Evolutionary conservation across 2,797 vertebrate genomes (phyloP).

Genomic region (Paedocypris micromegethes): DNA sequence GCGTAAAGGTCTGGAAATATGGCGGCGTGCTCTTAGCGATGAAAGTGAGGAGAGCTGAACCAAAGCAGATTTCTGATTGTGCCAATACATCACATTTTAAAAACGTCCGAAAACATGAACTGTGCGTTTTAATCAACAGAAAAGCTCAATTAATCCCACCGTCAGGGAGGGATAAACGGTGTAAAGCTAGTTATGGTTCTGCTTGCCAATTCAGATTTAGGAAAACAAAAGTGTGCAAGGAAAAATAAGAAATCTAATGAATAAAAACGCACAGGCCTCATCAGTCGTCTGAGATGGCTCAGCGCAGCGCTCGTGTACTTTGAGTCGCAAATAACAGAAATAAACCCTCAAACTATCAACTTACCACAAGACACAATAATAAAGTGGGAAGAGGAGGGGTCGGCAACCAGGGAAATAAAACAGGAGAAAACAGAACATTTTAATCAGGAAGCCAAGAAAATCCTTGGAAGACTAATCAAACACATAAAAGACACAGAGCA

Average conservation of each 20-base stretch:
- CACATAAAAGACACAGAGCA: slow-evolving; percentile 60
- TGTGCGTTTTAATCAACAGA: too few species aligned
- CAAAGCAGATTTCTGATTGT: slow-evolving; percentile 39
- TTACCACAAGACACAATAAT: slow-evolving; percentile 99
- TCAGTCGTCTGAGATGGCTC: slow-evolving; percentile 54
- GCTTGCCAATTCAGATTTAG: too few species aligned
- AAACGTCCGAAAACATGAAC: too few species aligned
- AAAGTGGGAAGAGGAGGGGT: slow-evolving; percentile 92
- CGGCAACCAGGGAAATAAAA: slow-evolving; percentile 92
- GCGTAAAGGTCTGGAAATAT: slow-evolving; percentile 5
- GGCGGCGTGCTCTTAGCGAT: slow-evolving; percentile 6
- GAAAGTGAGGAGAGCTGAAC: slow-evolving; percentile 40
- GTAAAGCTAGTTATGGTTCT: too few species aligned
- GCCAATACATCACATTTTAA: too few species aligned
- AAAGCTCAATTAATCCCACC: too few species aligned
- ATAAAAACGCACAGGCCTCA: not conserved
- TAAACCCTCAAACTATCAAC: slow-evolving; percentile 85
- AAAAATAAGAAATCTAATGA: too few species aligned
- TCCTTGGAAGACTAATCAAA: slow-evolving; percentile 71
- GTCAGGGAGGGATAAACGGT: too few species aligned
- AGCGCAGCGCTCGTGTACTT: slow-evolving; percentile 59
- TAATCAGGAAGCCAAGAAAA: slow-evolving; percentile 82
- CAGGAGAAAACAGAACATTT: slow-evolving; percentile 98
- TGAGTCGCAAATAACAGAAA: slow-evolving; percentile 58
- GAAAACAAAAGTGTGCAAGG: too few species aligned